These are phyloP conservation scores for Phaethon lepturus DNA, from an alignment of 2,113 vertebrate species.

Conservation along the genomic window DNA sequence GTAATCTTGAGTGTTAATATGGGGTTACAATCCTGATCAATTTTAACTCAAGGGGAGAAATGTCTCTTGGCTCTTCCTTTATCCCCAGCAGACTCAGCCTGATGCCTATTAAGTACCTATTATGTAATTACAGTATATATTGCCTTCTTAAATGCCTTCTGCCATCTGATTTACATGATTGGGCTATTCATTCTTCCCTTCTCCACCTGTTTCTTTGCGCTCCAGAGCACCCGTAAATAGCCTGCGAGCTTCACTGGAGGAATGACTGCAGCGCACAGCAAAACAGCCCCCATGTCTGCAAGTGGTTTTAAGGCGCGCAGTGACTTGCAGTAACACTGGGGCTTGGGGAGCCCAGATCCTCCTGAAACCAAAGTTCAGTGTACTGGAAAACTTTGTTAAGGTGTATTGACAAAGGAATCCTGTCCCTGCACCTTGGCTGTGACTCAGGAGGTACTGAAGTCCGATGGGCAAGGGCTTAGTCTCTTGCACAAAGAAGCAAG, in stretches of 20 bases:
- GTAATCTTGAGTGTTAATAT: background rate
- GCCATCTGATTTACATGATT: background rate
- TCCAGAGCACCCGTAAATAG: slow-evolving; percentile 7
- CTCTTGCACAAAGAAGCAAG: background rate
- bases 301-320: background rate
- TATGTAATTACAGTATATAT: background rate
- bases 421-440: background rate
- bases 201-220: background rate
- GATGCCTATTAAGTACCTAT: background rate
- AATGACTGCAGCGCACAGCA: background rate
- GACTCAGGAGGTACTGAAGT: background rate
- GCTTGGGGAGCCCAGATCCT: background rate
- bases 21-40: background rate
- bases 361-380: slow-evolving; percentile 10
- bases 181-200: background rate
- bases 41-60: background rate
- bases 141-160: background rate
- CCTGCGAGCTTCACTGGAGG: background rate
- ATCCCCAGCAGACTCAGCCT: background rate
- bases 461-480: background rate
- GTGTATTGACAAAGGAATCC: slow-evolving; percentile 31
- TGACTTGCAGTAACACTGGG: background rate
- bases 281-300: background rate
- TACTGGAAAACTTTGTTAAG: slow-evolving; percentile 5
- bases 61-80: background rate